Evolutionary conservation across 2,888 invertebrate genomes (phyloP).

Genomic region (Calephelis perditalis): DNA sequence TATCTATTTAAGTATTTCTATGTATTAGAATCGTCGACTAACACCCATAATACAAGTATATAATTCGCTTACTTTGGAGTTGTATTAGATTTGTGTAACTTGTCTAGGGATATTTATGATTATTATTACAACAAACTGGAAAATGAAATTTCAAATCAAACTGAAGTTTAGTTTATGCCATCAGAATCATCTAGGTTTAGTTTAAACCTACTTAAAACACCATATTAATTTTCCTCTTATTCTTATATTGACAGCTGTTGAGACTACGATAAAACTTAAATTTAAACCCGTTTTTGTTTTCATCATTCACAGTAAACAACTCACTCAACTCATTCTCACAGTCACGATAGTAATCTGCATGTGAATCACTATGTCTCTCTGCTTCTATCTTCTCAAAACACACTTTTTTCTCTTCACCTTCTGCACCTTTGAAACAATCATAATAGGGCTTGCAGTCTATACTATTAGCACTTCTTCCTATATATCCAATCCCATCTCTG

Average conservation of each 20-base stretch:
- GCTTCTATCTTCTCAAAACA: slow-evolving; percentile 34
- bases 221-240: slow-evolving; percentile 53
- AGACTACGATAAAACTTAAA: slow-evolving; percentile 67
- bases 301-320: slow-evolving; percentile 40
- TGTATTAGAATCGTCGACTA: too few species aligned
- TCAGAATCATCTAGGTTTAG: not conserved
- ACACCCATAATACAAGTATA: too few species aligned
- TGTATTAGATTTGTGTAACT: too few species aligned
- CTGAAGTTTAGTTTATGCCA: not conserved
- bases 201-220: slow-evolving; percentile 33
- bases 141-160: too few species aligned
- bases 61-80: too few species aligned
- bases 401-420: slow-evolving; percentile 32
- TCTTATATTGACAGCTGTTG: slow-evolving; percentile 60
- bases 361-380: slow-evolving; percentile 58
- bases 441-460: slow-evolving; percentile 69
- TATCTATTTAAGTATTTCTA: too few species aligned
- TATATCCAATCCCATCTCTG: slow-evolving; percentile 48
- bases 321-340: slow-evolving; percentile 45
- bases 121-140: too few species aligned
- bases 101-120: too few species aligned
- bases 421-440: slow-evolving; percentile 59
- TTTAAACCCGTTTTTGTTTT: slow-evolving; percentile 53
- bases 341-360: slow-evolving; percentile 53
- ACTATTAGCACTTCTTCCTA: slow-evolving; percentile 61